Evolutionary conservation across 2,888 invertebrate genomes (phyloP).

Genomic region (Amblyjoppa proteus): DNA sequence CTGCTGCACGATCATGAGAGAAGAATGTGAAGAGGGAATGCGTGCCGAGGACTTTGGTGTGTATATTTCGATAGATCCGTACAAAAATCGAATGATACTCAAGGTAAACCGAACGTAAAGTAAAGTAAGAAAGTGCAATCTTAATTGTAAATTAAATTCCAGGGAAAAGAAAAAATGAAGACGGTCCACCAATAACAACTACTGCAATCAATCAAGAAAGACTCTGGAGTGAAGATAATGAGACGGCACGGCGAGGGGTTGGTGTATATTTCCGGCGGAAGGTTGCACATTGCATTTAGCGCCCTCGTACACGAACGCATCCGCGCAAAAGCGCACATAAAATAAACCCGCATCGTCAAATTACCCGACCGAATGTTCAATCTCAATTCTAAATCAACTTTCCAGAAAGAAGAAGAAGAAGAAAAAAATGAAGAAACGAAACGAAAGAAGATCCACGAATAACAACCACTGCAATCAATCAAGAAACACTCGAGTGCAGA

Average conservation of each 20-base stretch:
- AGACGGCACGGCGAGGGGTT: constrained; percentile 39
- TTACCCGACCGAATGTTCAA: not conserved
- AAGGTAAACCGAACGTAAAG: constrained; percentile 3
- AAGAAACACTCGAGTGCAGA: constrained; percentile 20
- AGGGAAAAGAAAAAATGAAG: not conserved
- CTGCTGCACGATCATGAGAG: not conserved
- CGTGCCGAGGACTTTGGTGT: constrained; percentile 18
- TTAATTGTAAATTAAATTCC: not conserved
- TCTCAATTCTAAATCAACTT: constrained; percentile 5
- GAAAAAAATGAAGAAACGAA: not conserved
- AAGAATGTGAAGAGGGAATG: constrained; percentile 31
- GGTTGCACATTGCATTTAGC: not conserved
- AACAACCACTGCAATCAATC: not conserved
- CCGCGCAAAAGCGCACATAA: not conserved
- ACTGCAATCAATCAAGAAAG: constrained; percentile 2
- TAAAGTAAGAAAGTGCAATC: not conserved
- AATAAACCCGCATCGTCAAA: not conserved
- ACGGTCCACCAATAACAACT: not conserved
- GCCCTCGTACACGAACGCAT: no score
- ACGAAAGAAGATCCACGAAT: no score
- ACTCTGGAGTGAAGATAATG: constrained; percentile 42
- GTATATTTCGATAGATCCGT: not conserved
- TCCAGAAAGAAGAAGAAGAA: not conserved
- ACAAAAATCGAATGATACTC: not conserved
- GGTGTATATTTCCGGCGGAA: not conserved